These are phyloP conservation scores for Rotaria sp. DNA, from an alignment of 2,888 invertebrate species.

Conservation along the genomic window DNA sequence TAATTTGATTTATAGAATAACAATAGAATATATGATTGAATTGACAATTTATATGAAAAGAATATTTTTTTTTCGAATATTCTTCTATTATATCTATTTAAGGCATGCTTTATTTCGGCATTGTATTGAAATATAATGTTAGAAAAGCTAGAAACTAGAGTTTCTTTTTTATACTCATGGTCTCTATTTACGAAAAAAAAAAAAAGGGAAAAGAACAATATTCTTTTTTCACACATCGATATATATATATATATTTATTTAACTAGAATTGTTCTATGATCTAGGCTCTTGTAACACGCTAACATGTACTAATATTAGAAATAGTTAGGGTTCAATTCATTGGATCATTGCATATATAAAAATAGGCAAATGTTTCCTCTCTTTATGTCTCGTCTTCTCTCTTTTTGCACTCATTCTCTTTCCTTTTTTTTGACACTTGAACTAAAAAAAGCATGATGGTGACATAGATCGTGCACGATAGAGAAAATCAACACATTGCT, in stretches of 20 bases:
- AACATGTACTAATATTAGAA: background rate
- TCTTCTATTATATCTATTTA: background rate
- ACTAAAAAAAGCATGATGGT: background rate
- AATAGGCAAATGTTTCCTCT: background rate
- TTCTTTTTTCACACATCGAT: background rate
- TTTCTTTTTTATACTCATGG: background rate
- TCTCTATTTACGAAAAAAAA: background rate
- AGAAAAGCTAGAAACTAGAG: background rate
- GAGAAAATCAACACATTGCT: background rate
- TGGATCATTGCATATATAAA: background rate
- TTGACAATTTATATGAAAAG: no score
- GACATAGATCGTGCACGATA: background rate
- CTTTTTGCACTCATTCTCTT: background rate
- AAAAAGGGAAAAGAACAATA: background rate
- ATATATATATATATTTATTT: background rate
- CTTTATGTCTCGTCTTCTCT: background rate
- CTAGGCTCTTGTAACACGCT: background rate
- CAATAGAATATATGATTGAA: no score
- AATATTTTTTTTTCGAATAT: no score
- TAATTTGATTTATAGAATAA: no score
- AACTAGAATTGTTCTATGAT: background rate
- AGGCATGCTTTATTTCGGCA: background rate
- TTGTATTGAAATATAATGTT: no score
- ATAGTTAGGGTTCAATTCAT: background rate
- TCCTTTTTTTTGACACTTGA: background rate